Base-by-base conservation (phyloP, 2,797 vertebrate species). In the Enteromius argenteus region DNA sequence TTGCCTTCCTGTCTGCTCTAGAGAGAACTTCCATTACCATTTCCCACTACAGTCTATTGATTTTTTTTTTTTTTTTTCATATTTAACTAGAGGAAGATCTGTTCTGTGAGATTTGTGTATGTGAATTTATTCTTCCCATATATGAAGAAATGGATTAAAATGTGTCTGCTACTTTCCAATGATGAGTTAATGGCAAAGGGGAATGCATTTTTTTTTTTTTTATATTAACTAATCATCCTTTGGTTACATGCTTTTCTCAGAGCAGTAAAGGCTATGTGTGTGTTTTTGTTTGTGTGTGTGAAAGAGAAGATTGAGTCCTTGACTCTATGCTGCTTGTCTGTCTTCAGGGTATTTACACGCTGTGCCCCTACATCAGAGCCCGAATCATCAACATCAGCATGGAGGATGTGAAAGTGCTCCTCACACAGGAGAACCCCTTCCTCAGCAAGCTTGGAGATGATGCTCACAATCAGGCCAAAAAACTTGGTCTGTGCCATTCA, bases 381-480 rank as follows among this genome's bases (percentile, higher is more conserved):
- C 96, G 98, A 91, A 96, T 98, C 81, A 92, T 99, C 89, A 93
- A 82, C 2, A 95, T 99, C 74, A 95, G 95, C 2, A 93, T 97
- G 92, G 97, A 97, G 90, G 98, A 99, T 85, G 95, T 99, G 91
- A 98, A 98, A 93, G 94, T 97, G 81, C 94, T 99, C 39, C 92
- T 99, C 88, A 99, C 98, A 11, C 97, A 99, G 91, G 98, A 99
- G 94, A 99, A 99, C 90, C 98, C 98, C 0, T 99, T 97, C 92
- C 93, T 99, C 88, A 97, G 96, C 92, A 98, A 98, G 90, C 96
- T 99, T 85, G 93, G 96, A 90, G 93, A 90, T 1, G 94, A 97
- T 21, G 94, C 97, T 2, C 96, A 97, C 83, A 91, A 91, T 85
- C 97, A 98, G 88, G 96, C 96, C 88, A 98, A 98, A 92, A 96